A percentile compares a stretch with the other conserved stretches of the same genome.
These are phyloP conservation scores for Temnothorax nylanderi DNA, from an alignment of 1,140 invertebrate species.

Conservation along the genomic window DNA sequence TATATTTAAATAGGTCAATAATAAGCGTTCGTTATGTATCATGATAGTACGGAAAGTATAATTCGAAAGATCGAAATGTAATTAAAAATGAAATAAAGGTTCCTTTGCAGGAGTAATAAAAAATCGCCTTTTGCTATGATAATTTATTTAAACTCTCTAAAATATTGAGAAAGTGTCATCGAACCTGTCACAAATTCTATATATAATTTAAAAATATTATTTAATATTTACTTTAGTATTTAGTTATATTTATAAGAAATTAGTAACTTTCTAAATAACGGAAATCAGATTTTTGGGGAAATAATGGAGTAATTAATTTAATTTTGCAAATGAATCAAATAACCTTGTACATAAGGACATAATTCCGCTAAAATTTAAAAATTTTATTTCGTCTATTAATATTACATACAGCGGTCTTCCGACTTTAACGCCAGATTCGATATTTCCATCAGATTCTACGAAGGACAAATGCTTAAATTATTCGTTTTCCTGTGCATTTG, in stretches of 20 bases:
- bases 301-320: background rate
- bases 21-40: conserved; percentile 43
- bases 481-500: background rate
- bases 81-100: conserved; percentile 28
- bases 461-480: conserved; percentile 10
- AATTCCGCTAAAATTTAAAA: background rate
- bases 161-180: background rate
- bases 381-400: background rate
- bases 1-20: conserved; percentile 61
- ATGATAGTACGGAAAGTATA: conserved; percentile 18
- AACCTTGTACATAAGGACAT: background rate
- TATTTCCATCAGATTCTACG: conserved; percentile 23
- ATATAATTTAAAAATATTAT: background rate
- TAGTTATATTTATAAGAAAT: background rate
- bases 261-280: background rate
- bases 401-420: background rate
- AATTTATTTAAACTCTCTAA: background rate
- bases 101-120: conserved; percentile 16
- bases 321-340: conserved; percentile 29
- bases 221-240: background rate
- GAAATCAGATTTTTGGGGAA: background rate
- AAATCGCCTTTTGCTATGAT: background rate
- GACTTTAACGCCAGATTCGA: background rate
- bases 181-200: background rate
- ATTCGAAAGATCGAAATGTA: conserved; percentile 15